phyloP scores from a whole-genome alignment of 2,888 invertebrate species.

The Zeuzera pyrina region DNA sequence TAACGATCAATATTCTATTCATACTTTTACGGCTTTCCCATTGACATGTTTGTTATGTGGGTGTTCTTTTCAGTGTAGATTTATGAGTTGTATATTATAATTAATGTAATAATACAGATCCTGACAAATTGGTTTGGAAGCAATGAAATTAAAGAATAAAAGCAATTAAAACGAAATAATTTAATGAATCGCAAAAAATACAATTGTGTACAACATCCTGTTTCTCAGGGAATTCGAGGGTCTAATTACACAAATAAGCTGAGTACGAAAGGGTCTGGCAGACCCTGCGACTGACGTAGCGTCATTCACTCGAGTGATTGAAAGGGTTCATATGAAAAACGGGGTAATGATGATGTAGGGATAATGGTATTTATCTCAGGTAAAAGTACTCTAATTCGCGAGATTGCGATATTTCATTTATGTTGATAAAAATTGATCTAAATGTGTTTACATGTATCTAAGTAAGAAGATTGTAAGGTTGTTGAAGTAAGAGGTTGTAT shows the following conservation, averaged over 20 bases:
- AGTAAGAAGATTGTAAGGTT: too few relatives aligned
- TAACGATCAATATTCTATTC: conserved; percentile 30
- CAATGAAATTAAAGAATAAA: too few relatives aligned
- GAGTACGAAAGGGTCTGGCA: conserved; percentile 42
- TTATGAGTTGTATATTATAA: not conserved
- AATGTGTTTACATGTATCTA: too few relatives aligned
- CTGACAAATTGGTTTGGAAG: conserved; percentile 14
- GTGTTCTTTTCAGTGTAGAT: conserved; percentile 10
- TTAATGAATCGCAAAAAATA: not conserved
- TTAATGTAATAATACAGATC: conserved; percentile 4
- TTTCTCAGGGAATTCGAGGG: conserved; percentile 37
- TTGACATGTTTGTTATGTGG: conserved; percentile 16
- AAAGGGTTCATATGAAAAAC: conserved; percentile 46
- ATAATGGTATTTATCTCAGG: not conserved
- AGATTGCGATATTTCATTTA: too few relatives aligned
- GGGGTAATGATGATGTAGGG: conserved; percentile 27
- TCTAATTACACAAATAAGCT: conserved; percentile 56
- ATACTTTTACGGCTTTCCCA: conserved; percentile 22
- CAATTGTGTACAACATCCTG: conserved; percentile 38
- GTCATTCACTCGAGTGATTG: conserved; percentile 54
- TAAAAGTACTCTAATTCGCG: too few relatives aligned
- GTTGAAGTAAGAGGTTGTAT: too few relatives aligned
- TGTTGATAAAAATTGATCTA: too few relatives aligned
- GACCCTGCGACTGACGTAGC: conserved; percentile 47
- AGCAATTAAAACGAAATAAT: not conserved